Percentiles rank a stretch among this genome's conserved stretches.
Conservation (phyloP, 2,113 vertebrate genomes). For the Phaethornis superciliosus region DNA sequence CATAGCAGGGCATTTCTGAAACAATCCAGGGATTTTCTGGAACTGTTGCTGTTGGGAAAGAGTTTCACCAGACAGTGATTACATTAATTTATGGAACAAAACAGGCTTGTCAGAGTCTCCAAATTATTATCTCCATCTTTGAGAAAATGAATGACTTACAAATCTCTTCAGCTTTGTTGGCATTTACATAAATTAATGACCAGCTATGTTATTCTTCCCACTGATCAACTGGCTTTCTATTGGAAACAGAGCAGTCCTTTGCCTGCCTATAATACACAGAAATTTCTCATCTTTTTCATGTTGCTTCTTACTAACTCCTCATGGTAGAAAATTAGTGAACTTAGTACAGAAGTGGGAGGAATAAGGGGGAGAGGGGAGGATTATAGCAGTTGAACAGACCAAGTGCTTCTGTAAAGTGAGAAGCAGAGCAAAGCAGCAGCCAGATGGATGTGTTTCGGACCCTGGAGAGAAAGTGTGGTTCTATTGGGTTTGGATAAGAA, state of each 20-base stretch:
- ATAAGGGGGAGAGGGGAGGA: background rate
- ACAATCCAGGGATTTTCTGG: background rate
- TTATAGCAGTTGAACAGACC: background rate
- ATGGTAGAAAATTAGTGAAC: background rate
- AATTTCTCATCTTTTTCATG: background rate
- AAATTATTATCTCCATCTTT: background rate
- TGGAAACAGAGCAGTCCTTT: background rate
- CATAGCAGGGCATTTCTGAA: background rate
- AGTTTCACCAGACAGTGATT: background rate
- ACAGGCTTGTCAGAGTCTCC: background rate
- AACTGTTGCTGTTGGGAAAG: background rate
- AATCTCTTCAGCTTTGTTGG: background rate
- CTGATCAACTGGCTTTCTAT: background rate
- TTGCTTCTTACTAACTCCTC: background rate
- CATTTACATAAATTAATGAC: background rate
- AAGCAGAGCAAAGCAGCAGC: background rate
- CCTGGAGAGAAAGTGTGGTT: constrained; percentile 23
- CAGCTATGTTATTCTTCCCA: background rate
- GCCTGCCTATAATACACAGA: background rate
- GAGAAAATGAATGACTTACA: background rate
- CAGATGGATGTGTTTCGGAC: background rate
- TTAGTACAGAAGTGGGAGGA: background rate
- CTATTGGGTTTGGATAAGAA: background rate
- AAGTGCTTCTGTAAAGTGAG: background rate
- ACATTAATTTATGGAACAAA: background rate